phyloP scores from a whole-genome alignment of 2,113 vertebrate genomes.

The Bostrychus sinensis region DNA sequence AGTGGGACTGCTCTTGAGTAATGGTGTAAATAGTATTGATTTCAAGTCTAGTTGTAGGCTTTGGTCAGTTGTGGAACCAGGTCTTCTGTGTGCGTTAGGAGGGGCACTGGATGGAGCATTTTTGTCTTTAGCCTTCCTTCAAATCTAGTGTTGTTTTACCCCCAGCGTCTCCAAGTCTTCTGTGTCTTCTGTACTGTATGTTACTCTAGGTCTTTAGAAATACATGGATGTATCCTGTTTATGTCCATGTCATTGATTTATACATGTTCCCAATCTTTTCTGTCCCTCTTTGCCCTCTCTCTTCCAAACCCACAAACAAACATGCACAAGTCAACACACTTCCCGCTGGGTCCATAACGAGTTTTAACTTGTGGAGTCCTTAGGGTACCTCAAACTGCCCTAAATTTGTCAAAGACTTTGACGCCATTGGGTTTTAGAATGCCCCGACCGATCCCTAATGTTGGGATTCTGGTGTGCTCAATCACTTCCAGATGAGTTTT shows the following conservation, averaged over 20 bases:
- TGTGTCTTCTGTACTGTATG: constrained; percentile 77
- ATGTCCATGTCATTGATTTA: constrained; percentile 36
- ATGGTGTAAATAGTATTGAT: too few relatives aligned
- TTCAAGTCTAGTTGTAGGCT: constrained; percentile 11
- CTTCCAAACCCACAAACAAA: constrained; percentile 44
- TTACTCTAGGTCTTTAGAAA: constrained; percentile 64
- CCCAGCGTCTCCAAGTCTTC: constrained; percentile 75
- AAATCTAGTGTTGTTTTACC: constrained; percentile 62
- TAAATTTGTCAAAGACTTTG: constrained; percentile 75
- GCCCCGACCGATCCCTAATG: constrained; percentile 56
- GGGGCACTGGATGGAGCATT: constrained; percentile 85
- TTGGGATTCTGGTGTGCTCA: constrained; percentile 46
- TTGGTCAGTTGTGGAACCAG: constrained; percentile 22
- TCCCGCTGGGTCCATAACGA: constrained; percentile 39
- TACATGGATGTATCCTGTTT: constrained; percentile 49
- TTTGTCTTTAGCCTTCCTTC: constrained; percentile 64
- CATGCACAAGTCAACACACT: constrained; percentile 40
- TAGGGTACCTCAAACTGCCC: constrained; percentile 70
- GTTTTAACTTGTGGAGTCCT: constrained; percentile 55
- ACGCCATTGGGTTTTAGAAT: constrained; percentile 62
- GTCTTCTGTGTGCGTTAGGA: constrained; percentile 58
- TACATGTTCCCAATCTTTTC: constrained; percentile 50
- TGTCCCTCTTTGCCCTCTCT: constrained; percentile 46
- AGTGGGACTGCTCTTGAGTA: too few relatives aligned
- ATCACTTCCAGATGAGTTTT: constrained; percentile 48